Base-by-base conservation (phyloP, 64 coral and sea anemone species). In the Dendrophyllia cribrosa region DNA sequence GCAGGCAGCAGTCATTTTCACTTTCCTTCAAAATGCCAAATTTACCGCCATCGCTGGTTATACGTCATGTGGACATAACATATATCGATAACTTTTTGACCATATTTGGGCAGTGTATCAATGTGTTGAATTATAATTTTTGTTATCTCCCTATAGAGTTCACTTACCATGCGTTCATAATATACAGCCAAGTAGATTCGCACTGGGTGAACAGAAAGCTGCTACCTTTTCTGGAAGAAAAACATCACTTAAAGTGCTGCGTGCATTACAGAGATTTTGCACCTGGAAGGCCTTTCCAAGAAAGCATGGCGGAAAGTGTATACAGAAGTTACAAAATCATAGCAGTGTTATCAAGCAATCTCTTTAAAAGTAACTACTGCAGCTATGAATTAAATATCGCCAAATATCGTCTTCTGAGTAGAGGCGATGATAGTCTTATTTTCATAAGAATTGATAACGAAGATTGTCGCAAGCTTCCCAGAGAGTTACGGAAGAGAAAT, bases 231-330 rank as follows among this genome's bases (percentile, higher is more conserved):
- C 25, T 89, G 5, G 87, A 77, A 13, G 72, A n/a, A 60, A 11
- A 89, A 10, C 70, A 64, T 48, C 61, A 63, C 12, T 12, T 89
- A 13, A 89, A 46, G 2, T 77, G 59, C 73, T 77, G 87, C 26
- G 61, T 89, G 16, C 87, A 89, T 26, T 62, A 89, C 44, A 89
- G 87, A 78, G 58, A 78, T n/a, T 89, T 89, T 66, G 74, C 55
- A 49, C 73, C 23, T 78, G 73, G 87, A 47, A 78, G 78, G 59
- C 75, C 86, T 45, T n/a, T 88, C 15, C 48, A 53, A 52, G 86
- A 88, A 8, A 88, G 23, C 48, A 89, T 78, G 74, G 87, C 47
- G 61, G 71, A 89, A 89, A 78, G 74, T 53, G 71, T 89, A 34
- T 78, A 88, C 19, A 88, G 59, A 12, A 88, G 86, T 55, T 16